These are phyloP conservation scores for Sakesphorus luctuosus DNA, from an alignment of 2,113 vertebrate genomes.

Conservation along the genomic window DNA sequence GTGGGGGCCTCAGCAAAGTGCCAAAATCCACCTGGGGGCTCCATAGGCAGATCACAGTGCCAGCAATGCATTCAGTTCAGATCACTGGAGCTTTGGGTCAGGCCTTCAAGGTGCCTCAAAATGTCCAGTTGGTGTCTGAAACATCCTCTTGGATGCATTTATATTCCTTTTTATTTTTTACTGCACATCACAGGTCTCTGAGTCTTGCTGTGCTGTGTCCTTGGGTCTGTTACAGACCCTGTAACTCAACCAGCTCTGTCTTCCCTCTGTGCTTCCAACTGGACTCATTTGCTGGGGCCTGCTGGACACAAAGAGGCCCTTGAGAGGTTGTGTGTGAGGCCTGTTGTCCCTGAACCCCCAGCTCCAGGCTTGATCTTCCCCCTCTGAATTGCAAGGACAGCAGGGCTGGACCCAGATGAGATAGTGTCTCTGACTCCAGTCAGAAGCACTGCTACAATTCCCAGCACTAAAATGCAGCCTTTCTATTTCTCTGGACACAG, in stretches of 20 bases:
- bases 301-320: constrained; percentile 21
- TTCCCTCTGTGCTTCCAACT: neutral
- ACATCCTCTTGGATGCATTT: neutral
- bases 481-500: neutral
- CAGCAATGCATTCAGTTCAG: neutral
- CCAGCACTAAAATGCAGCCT: constrained; percentile 47
- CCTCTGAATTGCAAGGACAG: neutral
- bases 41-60: neutral
- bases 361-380: constrained; percentile 9
- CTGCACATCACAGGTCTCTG: neutral
- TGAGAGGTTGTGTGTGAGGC: constrained; percentile 29
- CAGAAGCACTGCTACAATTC: constrained; percentile 12
- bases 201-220: neutral
- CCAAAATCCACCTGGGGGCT: neutral
- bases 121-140: neutral
- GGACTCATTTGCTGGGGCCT: neutral
- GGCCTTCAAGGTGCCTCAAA: neutral
- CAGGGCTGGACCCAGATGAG: constrained; percentile 42
- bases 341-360: constrained; percentile 20
- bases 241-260: neutral
- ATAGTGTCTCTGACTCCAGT: constrained; percentile 42
- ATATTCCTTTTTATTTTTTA: neutral
- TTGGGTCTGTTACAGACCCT: neutral
- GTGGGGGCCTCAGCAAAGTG: too few species aligned
- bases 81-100: neutral